Evolutionary conservation across 2,797 vertebrate species (phyloP).

Genomic region (Knipowitschia caucasica): DNA sequence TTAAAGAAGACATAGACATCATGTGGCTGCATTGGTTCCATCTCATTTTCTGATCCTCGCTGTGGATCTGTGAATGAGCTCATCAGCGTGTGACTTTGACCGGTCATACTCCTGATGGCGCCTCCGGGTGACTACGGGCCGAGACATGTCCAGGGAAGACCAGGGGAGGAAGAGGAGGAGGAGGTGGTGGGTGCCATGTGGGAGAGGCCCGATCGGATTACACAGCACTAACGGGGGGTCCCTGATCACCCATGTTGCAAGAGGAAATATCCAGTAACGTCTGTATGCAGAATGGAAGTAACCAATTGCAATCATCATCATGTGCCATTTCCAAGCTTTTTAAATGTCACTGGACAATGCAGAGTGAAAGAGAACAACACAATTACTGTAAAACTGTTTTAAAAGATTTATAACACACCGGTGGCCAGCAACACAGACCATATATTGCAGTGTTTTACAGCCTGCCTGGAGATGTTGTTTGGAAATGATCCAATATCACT

Average conservation of each 20-base stretch:
- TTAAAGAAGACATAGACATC: conserved; percentile 19
- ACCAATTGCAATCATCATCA: background rate
- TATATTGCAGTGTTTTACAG: no score
- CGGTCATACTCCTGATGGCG: conserved; percentile 11
- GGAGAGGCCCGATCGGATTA: conserved; percentile 11
- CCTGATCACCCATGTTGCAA: background rate
- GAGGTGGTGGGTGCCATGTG: background rate
- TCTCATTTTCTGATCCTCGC: conserved; percentile 11
- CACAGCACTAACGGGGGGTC: background rate
- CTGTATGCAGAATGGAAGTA: background rate
- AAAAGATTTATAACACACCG: no score
- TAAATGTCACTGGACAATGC: no score
- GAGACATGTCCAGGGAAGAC: conserved; percentile 20
- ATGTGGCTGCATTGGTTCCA: conserved; percentile 13
- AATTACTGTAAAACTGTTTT: no score
- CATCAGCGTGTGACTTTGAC: conserved; percentile 26
- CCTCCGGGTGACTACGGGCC: conserved; percentile 20
- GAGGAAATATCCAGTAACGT: background rate
- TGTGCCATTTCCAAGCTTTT: no score
- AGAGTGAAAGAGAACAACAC: no score
- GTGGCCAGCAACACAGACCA: no score
- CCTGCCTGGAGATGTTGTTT: no score
- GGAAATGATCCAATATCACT: no score
- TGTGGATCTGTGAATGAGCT: conserved; percentile 26
- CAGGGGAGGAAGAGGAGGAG: background rate